Base-by-base conservation (phyloP, 2,797 vertebrate species). In the Sebastes iracundus region DNA sequence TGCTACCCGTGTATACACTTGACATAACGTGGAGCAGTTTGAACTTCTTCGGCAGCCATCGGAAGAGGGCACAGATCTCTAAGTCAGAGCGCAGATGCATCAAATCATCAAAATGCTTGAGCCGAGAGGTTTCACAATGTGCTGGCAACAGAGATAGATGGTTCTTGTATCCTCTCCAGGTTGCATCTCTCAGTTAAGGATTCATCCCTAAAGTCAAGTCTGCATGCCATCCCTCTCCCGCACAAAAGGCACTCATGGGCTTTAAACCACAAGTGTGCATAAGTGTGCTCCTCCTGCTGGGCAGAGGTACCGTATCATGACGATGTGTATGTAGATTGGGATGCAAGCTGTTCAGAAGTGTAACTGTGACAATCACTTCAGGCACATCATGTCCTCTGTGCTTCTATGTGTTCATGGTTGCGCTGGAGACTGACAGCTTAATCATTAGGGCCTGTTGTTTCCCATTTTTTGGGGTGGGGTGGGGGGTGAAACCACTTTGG, bases 91-190 rank as follows among this genome's bases (percentile, higher is more conserved):
- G 70, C 67, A 66, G 66, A 89, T 83, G 77, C 77, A 89, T 85
- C 67, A 67, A 87, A 79, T 81, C 80, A 68, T 86, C 73, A 59
- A 79, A 84, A 79, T 46, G 70, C 88, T 87, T 33, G 53, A 65
- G 84, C 84, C 83, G 52, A 71, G 66, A 27, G 75, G 69, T 72
- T 75, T 63, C 35, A 69, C 71, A 75, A 87, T 84, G 75, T 79
- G 59, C 56, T 11, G 14, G 73, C 73, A 82, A 88, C 91, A 73
- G 86, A 84, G 81, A 89, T 89, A 75, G 85, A 88, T 87, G 80
- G 49, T 58, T 83, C 72, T 84, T 73, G 74, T 80, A 82, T 71
- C 46, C 64, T 83, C 76, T 85, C 75, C 60, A 56, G 67, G 72
- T 72, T 20, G 49, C 66, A 77, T 86, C 76, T 69, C 64, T 70